Conservation (phyloP, 1,140 invertebrate genomes). For the Ceratina japonica region DNA sequence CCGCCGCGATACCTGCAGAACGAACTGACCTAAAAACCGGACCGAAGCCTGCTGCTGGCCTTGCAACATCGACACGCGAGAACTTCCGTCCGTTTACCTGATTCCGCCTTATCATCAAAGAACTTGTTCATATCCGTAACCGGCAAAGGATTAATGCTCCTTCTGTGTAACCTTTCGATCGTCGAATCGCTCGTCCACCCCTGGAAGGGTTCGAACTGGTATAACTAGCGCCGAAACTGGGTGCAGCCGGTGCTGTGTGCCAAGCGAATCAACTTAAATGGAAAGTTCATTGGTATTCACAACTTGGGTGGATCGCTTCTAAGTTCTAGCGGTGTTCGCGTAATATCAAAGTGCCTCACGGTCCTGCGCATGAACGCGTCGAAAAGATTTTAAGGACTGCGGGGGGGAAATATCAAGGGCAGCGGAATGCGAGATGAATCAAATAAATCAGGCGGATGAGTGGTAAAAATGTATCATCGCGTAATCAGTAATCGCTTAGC, state of each 20-base stretch:
- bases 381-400: too few relatives aligned
- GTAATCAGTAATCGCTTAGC: constrained; percentile 32
- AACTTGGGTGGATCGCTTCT: neutral
- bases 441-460: neutral
- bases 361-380: too few relatives aligned
- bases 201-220: constrained; percentile 53
- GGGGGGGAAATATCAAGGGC: too few relatives aligned
- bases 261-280: neutral
- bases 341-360: neutral
- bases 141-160: constrained; percentile 53
- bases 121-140: constrained; percentile 64
- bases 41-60: neutral
- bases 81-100: constrained; percentile 56
- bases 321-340: neutral
- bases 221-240: neutral
- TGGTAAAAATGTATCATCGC: constrained; percentile 12
- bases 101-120: constrained; percentile 57
- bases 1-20: constrained; percentile 44
- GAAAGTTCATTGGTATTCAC: neutral
- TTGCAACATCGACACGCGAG: neutral
- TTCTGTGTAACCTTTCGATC: constrained; percentile 56
- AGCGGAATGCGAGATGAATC: neutral
- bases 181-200: constrained; percentile 69
- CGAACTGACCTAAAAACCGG: constrained; percentile 14
- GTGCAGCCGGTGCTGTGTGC: neutral